Base-by-base conservation (phyloP, 2,797 vertebrate species). In the Coendou prehensilis region DNA sequence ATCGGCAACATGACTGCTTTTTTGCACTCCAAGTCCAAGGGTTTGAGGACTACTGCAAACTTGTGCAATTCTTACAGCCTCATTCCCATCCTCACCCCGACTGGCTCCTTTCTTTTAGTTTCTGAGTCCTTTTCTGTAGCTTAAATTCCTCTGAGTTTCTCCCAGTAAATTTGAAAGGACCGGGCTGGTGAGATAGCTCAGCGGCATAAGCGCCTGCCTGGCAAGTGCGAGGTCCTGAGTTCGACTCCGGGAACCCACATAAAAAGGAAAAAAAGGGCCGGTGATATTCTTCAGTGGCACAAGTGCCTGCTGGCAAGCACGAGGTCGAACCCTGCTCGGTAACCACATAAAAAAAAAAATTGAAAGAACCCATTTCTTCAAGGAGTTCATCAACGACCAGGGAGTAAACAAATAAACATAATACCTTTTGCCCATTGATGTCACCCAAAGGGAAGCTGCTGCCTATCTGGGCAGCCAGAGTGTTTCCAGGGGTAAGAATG, bases 401-500 rank as follows among this genome's bases (percentile, higher is more conserved):
- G 9, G n/a, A 18, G 57, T 73, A 91, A 57, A 84, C 28, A 89
- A 82, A 37, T 9, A 89, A 67, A 76, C 26, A 45, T 90, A 79
- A 56, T 80, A 84, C 50, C 17, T 91, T 63, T 57, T 95, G 17
- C 0, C 69, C 56, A 63, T 3, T 92, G 61, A 78, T 89, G 41
- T 76, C 83, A 86, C 75, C 37, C 83, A 93, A 86, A 79, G 54
- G 52, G 45, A 91, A 95, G 18, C 26, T 63, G 18, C 92, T 76
- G 37, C 26, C 41, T 93, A 7, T 59, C 56, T 37, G 56, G 30
- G 56, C 61, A 96, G 28, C 10, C 10, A 59, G 30, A 63, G 85
- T 79, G 18, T 94, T 94, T 95, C 69, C 30, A 57, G 45, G 41
- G 26, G n/a, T n/a, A n/a, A 93, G 52, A 84, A 84, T 64, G 73